Base-by-base conservation (phyloP, 2,888 invertebrate species). In the Gasteruption jaculator region DNA sequence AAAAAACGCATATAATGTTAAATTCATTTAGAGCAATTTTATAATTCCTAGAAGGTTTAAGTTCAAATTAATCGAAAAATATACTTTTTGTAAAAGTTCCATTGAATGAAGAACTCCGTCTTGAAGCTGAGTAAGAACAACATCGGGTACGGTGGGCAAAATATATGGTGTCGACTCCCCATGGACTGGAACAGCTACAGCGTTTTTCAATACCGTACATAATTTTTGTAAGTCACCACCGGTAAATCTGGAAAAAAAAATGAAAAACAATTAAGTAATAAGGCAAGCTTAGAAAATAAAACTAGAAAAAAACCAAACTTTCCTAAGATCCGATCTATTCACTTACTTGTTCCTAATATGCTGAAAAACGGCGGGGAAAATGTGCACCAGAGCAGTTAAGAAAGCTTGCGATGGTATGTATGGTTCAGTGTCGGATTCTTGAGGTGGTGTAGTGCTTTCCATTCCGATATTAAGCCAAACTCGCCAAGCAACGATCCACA, bases 401-500 rank as follows among this genome's bases (percentile, higher is more conserved):
- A 94, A 97, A 47, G 89, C 87, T 62, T 95, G 90, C 15, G 92
- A 90, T 1, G 96, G 94, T 43, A 92, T 81, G 73, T 91, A 93
- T 48, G 82, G 73, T 69, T 88, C 79, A 52, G 61, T 53, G 54
- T 72, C 63, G n/a, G 66, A 64, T 30, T 72, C 68, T 36, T 73
- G 71, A 3, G 78, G 74, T 1, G 84, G 81, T 31, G 81, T 76
- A 32, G 86, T 86, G 54, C 85, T 82, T 61, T 85, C 81, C 18
- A 78, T 78, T n/a, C 93, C 93, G 49, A 94, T 90, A 65, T 83
- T 86, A 27, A 86, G 73, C 93, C 93, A 94, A 27, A 88, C 85
- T 46, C 81, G 79, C 91, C 91, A 91, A 3, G 89, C 90, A 38
- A 84, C 81, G 27, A 76, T 75, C 91, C 91, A 91, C 58, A 88